A percentile compares a stretch with the other conserved stretches of the same genome.
These are phyloP conservation scores for Galeopterus variegatus DNA, from an alignment of 2,113 vertebrate genomes.

Conservation along the genomic window DNA sequence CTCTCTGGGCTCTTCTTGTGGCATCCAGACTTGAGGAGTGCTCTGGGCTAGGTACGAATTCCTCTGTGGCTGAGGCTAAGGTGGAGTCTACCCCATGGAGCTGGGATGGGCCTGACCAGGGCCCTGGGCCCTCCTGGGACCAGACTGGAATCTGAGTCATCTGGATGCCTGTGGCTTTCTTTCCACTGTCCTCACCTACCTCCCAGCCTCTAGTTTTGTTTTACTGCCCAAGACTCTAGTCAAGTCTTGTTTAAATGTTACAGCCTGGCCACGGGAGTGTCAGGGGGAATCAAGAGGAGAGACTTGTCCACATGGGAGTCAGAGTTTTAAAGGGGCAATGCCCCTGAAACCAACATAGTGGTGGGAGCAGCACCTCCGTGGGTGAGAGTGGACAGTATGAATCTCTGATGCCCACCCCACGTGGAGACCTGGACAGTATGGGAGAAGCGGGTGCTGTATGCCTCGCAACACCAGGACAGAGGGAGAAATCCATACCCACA, in stretches of 20 bases:
- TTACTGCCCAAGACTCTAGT: background rate
- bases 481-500: too few species aligned
- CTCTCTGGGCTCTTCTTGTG: too few species aligned
- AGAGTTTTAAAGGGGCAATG: background rate
- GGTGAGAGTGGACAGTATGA: background rate
- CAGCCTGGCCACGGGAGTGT: background rate
- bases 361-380: background rate
- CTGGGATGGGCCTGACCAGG: background rate
- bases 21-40: background rate
- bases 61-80: background rate
- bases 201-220: background rate
- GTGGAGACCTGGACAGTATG: background rate
- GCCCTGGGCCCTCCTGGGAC: background rate
- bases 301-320: background rate
- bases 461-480: background rate
- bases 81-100: background rate
- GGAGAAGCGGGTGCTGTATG: background rate
- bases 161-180: background rate
- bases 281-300: background rate
- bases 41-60: background rate
- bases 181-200: background rate
- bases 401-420: too few species aligned
- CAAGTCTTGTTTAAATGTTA: constrained; percentile 2
- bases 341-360: background rate
- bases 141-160: background rate